Evolutionary conservation across 2,888 invertebrate species (phyloP).

Genomic region (Drosophila eohydei): DNA sequence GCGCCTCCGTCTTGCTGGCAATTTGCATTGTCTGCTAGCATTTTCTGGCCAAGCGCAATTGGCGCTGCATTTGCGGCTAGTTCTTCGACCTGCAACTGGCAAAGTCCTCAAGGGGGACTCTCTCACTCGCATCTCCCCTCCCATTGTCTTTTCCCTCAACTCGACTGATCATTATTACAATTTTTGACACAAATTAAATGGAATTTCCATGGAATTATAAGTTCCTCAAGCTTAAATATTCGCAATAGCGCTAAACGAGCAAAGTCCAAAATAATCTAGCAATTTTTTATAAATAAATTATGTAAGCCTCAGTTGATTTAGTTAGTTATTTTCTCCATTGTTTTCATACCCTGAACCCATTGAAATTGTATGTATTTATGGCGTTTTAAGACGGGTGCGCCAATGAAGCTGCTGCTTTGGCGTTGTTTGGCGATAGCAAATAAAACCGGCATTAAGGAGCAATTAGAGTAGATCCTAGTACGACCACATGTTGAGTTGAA

Average conservation of each 20-base stretch:
- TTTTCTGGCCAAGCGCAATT: constrained; percentile 54
- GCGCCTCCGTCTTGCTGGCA: constrained; percentile 21
- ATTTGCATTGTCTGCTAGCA: constrained; percentile 68
- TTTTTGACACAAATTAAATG: constrained; percentile 63
- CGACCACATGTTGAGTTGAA: constrained; percentile 37
- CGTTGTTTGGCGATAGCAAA: constrained; percentile 6
- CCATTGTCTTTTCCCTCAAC: neutral
- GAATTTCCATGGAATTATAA: constrained; percentile 29
- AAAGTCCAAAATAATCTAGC: constrained; percentile 45
- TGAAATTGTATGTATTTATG: neutral
- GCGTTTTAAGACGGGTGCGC: constrained; percentile 50
- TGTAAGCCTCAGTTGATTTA: constrained; percentile 42
- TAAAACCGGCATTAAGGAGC: constrained; percentile 52
- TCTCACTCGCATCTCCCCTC: no score
- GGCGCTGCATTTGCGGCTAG: constrained; percentile 46
- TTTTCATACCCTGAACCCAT: neutral
- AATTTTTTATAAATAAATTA: constrained; percentile 67
- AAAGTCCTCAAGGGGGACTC: constrained; percentile 23
- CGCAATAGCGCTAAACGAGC: constrained; percentile 27
- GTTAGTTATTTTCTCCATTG: constrained; percentile 3
- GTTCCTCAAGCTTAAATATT: constrained; percentile 40
- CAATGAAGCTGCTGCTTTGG: constrained; percentile 9
- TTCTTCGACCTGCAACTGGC: constrained; percentile 40
- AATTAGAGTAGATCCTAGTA: constrained; percentile 60
- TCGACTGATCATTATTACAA: constrained; percentile 56